Evolutionary conservation across 2,888 invertebrate species (phyloP), one percentile per base, ranked within the genome.

Genomic region (Hofmannophila pseudospretella): DNA sequence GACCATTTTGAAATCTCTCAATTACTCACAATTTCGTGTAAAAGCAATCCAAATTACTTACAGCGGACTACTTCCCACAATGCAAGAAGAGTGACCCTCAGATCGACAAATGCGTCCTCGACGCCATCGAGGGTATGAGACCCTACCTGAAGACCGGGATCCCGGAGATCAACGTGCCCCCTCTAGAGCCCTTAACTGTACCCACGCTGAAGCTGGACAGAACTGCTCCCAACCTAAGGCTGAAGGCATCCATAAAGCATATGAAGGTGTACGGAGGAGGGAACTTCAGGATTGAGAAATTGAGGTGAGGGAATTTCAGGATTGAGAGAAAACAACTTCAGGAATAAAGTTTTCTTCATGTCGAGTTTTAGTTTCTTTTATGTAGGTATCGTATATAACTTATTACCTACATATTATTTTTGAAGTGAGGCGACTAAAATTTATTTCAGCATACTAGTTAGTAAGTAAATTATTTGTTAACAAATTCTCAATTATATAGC

Each of bases 181-280:
- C 90, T 0, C 76, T 91, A 44, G 94, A 94, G 44, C 94, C 94
- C 0, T 88, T 94, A 45, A 74, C 68, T 7, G 81, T 94, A 8
- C 92, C 93, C 0, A 89, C 90, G 35, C 79, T 94, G 42, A 89
- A 90, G 49, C 89, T 94, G 45, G 90, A 91, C 63, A 90, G 93
- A 52, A 90, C 91, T 0, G 86, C 91, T 4, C 90, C 93, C 1
- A 89, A 92, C n/a, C 88, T 94, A 12, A 89, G 89, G 41, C 62
- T 94, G 9, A 91, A 90, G 48, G 93, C 94, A 0, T 88, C 88
- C 0, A 88, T 92, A 43, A 91, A 74, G 41, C 89, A 94, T 44
- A 89, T 93, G 34, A 87, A 86, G 51, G 88, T 93, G 0, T 74
- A 73, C 27, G 94, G 94, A 0, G 88, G 90, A 7, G 89, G 90